A percentile compares a stretch with the other conserved stretches of the same genome.
These are phyloP conservation scores for Hypena proboscidalis DNA, from an alignment of 2,888 invertebrate species.

Conservation along the genomic window DNA sequence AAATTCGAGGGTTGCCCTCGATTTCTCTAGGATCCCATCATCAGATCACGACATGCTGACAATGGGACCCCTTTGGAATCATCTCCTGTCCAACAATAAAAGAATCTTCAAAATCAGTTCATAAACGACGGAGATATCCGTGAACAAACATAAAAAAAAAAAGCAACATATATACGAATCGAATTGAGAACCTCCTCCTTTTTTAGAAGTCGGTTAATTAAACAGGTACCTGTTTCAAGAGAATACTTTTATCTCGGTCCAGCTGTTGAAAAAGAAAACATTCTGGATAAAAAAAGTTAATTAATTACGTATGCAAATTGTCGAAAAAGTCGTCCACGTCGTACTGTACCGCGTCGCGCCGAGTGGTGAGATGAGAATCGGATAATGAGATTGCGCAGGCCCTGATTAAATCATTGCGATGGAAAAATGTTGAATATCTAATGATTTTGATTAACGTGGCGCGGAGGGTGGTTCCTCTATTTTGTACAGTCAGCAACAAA, in stretches of 20 bases:
- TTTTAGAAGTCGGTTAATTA: no score
- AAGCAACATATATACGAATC: no score
- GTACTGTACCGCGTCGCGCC: constrained; percentile 39
- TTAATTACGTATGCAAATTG: constrained; percentile 84
- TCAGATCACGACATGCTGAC: no score
- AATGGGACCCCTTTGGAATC: no score
- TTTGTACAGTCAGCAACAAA: background rate
- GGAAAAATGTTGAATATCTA: constrained; percentile 57
- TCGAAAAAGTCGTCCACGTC: constrained; percentile 66
- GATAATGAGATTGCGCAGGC: constrained; percentile 78
- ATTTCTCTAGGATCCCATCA: no score
- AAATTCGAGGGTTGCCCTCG: no score
- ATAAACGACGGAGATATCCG: no score
- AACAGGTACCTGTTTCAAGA: constrained; percentile 39
- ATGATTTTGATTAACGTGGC: constrained; percentile 44
- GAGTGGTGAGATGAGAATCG: constrained; percentile 57
- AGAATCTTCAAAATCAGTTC: no score
- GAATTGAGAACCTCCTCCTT: no score
- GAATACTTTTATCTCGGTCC: constrained; percentile 54
- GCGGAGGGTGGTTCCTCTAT: background rate
- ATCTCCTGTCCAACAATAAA: no score
- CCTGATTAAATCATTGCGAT: constrained; percentile 74
- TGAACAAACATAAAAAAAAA: no score
- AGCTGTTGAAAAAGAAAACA: constrained; percentile 63
- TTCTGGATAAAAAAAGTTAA: constrained; percentile 72